A percentile compares a stretch with the other conserved stretches of the same genome.
Conservation (phyloP, 2,113 vertebrate species). For the mouse (Mus musculus) region GRCm39 chr16:29667501-29668000, state of each 20-base stretch:
- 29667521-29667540: background rate
- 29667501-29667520: rapidly evolving
- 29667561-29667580: background rate
- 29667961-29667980: background rate
- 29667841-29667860: background rate
- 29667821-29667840: background rate
- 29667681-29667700: background rate
- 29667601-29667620: background rate
- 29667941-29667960: background rate
- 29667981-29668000: background rate
- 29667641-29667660: background rate
- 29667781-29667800: background rate
- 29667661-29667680: background rate
- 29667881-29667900: too few species aligned
- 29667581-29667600: rapidly evolving
- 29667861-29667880: background rate
- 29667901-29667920: background rate
- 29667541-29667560: background rate
- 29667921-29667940: background rate
- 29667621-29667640: background rate
- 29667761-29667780: background rate
- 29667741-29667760: background rate
- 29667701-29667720: background rate
- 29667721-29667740: background rate
- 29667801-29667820: background rate